A percentile compares a stretch with the other conserved stretches of the same genome.
These are phyloP conservation scores for Bombus confusus DNA, from an alignment of 1,140 invertebrate species.

Conservation along the genomic window DNA sequence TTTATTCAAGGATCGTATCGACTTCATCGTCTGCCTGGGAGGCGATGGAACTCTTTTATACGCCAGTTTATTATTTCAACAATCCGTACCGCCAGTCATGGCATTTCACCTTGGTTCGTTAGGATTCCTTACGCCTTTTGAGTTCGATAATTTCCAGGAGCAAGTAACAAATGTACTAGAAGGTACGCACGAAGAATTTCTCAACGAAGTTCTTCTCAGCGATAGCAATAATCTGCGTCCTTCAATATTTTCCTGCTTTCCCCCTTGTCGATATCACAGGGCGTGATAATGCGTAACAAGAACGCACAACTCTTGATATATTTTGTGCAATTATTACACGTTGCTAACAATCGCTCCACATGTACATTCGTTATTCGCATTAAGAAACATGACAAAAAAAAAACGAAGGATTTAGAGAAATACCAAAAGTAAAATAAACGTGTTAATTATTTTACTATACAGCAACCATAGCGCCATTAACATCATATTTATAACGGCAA, in stretches of 20 bases:
- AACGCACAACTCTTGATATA: not conserved
- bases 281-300: not conserved
- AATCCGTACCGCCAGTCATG: constrained; percentile 98
- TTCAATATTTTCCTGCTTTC: not conserved
- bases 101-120: constrained; percentile 98
- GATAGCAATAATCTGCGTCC: not conserved
- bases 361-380: not conserved
- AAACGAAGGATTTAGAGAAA: not conserved
- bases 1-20: constrained; percentile 91
- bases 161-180: constrained; percentile 95
- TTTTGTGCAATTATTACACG: not conserved
- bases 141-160: constrained; percentile 96
- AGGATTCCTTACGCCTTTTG: constrained; percentile 97
- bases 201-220: not conserved
- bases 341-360: not conserved
- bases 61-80: constrained; percentile 96
- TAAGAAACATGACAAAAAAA: not conserved
- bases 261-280: not conserved
- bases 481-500: too few relatives aligned
- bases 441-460: not conserved
- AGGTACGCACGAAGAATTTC: constrained; percentile 81
- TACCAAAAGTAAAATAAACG: not conserved
- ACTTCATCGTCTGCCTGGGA: constrained; percentile 97
- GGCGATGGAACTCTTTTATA: constrained; percentile 98
- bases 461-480: too few relatives aligned